Conservation (phyloP, 2,113 vertebrate species). For the Scophthalmus maximus region DNA sequence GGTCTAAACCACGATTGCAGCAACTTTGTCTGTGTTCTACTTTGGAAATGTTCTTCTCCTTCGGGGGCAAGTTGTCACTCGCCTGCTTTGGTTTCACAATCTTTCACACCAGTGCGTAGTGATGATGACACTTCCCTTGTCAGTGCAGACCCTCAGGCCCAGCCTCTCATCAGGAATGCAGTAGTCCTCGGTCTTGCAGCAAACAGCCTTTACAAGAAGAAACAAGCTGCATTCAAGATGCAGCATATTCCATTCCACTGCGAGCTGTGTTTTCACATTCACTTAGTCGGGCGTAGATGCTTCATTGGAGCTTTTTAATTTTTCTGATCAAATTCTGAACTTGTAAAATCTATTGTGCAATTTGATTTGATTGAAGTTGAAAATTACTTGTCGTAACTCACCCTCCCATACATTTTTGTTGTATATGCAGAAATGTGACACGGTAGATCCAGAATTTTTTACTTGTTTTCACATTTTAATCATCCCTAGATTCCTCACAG, state of each 20-base stretch:
- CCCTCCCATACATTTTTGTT: not conserved
- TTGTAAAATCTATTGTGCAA: no score
- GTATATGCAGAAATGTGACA: not conserved
- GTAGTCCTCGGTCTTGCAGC: constrained; percentile 50
- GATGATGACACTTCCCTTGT: constrained; percentile 20
- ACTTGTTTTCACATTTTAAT: not conserved
- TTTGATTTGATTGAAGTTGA: no score
- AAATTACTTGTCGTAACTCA: no score
- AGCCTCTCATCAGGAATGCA: constrained; percentile 58
- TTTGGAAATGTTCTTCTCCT: constrained; percentile 5
- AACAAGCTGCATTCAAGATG: constrained; percentile 4
- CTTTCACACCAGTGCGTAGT: not conserved
- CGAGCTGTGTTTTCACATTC: constrained; percentile 1
- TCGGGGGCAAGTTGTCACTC: constrained; percentile 54
- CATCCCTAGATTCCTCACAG: not conserved
- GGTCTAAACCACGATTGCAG: not conserved
- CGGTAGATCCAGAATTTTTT: not conserved
- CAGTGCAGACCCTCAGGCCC: constrained; percentile 39
- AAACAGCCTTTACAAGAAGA: constrained; percentile 1
- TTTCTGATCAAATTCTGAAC: not conserved
- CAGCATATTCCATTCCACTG: not conserved
- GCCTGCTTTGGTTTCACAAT: constrained; percentile 53
- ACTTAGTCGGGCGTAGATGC: not conserved
- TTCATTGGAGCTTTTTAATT: not conserved
- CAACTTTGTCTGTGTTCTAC: not conserved